Base-by-base conservation (phyloP, 2,113 vertebrate species). In the Stercorarius parasiticus region DNA sequence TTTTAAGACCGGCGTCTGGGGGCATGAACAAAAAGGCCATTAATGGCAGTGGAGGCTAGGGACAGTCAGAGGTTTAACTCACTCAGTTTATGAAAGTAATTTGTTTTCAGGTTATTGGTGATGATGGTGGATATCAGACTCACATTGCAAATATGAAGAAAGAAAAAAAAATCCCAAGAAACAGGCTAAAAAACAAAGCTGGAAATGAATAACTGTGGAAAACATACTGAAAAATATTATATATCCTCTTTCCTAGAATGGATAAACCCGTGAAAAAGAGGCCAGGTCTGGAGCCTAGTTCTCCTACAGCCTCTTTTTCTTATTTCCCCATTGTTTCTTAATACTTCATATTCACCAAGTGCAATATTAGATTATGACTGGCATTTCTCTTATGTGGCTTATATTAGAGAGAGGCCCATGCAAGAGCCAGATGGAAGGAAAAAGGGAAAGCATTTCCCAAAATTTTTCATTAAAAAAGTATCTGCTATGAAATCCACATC, bases 11-110 rank as follows among this genome's bases (percentile, higher is more conserved):
- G 29, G 73, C 3, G 81, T 97, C 96, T 97, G 55, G 67, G 82
- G 78, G 82, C 81, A 89, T 52, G 82, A 97, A 97, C 94, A 97
- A 96, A 97, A 96, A 94, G 61, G 62, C 94, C 95, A 97, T 95
- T 97, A 97, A 97, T 93, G 93, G 92, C 85, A 97, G 82, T 9
- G 53, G 52, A 95, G 95, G 69, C 74, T 58, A 88, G 5, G 62
- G 95, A 97, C 88, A 90, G 90, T 67, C 94, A 93, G 72, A 90
- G 73, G 82, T 95, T 92, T 89, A 85, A 95, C 71, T 94, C 47
- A 69, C 49, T 21, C 92, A 17, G 72, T 94, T 94, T 96, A 96
- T 94, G 93, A 94, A 95, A 93, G 93, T 27, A 94, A 95, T 97
- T 96, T 96, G 76, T 96, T 94, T 88, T 90, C 93, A 94, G 90